Base-by-base conservation (phyloP, 2,797 vertebrate genomes). In the Centroberyx gerrardi region DNA sequence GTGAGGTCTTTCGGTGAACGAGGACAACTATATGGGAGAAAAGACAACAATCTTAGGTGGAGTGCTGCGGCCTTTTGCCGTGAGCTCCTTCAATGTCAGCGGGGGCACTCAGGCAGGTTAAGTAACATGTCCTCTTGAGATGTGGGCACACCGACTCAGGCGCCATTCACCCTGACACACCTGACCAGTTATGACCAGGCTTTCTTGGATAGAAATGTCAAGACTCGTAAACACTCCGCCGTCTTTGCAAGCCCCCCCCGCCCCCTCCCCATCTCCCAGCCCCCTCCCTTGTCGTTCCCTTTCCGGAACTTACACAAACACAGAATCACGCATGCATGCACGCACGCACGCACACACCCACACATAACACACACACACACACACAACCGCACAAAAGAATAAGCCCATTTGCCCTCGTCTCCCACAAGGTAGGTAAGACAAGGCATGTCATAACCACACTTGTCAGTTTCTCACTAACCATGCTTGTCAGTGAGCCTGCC, bases 401-500 rank as follows among this genome's bases (percentile, higher is more conserved):
- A 76, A 87, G 68, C 71, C 48, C 46, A 75, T 68, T 77, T 74
- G 55, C 38, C 64, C 52, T 65, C 22, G 36, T 65, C 76, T 72
- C 86, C 79, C 81, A 76, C 0, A n/a, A 90, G 84, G 82, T 52
- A 44, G 88, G 90, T 67, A 89, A 1, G 88, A 83, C 75, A 88
- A 18, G 44, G 13, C 0, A 84, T 92, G 95, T 94, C 94, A 89
- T 53, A 85, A 82, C 63, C 3, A 1, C 54, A 84, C 68, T 80
- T 88, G 91, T 95, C 94, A 90, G 86, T 72, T 85, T 81, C 92
- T 81, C 82, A 92, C 95, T 94, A 96, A 95, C 87, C 53, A n/a
- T 33, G 79, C 76, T 78, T 82, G 87, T 80, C 89, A 86, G 87
- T n/a, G 59, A 72, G 77, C 74, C 72, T 60, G 82, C 82, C 73